Percentiles rank a stretch among this genome's conserved stretches.
These are phyloP conservation scores for Polyommatus iphigenia DNA, from an alignment of 2,888 invertebrate species.

Conservation along the genomic window DNA sequence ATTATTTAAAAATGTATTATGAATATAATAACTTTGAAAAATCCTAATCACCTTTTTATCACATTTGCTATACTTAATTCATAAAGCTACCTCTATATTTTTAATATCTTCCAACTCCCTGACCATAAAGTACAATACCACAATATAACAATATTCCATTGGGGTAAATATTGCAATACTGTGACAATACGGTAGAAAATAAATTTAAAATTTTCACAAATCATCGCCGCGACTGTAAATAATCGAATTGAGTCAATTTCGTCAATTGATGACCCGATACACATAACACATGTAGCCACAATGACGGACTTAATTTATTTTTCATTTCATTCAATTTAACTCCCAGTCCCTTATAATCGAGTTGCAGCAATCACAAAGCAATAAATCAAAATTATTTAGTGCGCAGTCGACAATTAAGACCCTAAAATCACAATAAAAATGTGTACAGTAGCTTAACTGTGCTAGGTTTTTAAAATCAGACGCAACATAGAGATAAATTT, in stretches of 20 bases:
- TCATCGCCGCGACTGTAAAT: slow-evolving; percentile 7
- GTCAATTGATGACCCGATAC: slow-evolving; percentile 25
- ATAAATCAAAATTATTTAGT: slow-evolving; percentile 79
- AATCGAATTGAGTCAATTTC: slow-evolving; percentile 31
- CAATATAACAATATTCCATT: too few species aligned
- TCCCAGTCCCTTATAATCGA: slow-evolving; percentile 69
- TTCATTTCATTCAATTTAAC: slow-evolving; percentile 74
- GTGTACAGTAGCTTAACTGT: neutral
- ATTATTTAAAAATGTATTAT: neutral
- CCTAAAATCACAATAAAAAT: slow-evolving; percentile 46
- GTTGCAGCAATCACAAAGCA: slow-evolving; percentile 75
- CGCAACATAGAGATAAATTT: neutral
- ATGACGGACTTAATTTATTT: slow-evolving; percentile 66
- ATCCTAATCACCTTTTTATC: neutral
- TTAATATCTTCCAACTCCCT: too few species aligned
- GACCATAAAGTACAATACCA: neutral
- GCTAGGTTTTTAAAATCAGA: neutral
- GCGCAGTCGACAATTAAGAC: slow-evolving; percentile 70
- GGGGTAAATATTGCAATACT: too few species aligned
- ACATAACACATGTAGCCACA: slow-evolving; percentile 31
- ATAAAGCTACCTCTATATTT: too few species aligned
- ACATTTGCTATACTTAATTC: neutral
- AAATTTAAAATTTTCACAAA: neutral
- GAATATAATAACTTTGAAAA: neutral
- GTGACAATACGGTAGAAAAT: neutral